A percentile compares a stretch with the other conserved stretches of the same genome.
Conservation (phyloP, 2,797 vertebrate genomes). For the Muraenolepis orangiensis region DNA sequence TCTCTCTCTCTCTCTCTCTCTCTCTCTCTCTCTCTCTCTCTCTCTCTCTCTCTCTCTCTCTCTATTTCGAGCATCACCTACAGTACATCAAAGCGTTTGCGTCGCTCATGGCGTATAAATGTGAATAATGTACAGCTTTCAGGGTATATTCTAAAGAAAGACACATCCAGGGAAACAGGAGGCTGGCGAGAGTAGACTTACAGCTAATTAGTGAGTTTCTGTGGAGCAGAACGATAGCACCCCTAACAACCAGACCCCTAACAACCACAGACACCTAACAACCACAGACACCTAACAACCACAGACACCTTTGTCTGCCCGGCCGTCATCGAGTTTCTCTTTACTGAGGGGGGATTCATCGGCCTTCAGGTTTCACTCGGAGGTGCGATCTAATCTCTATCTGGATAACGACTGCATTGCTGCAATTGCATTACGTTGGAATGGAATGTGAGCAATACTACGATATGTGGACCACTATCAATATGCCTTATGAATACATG, state of each 20-base stretch:
- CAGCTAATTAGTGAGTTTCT: constrained; percentile 66
- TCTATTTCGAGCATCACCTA: not conserved
- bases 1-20: too few species aligned
- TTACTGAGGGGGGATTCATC: too few species aligned
- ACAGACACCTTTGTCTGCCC: constrained; percentile 54
- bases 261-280: too few species aligned
- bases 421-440: not conserved
- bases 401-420: not conserved
- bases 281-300: constrained; percentile 66
- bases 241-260: constrained; percentile 67
- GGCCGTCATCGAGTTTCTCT: constrained; percentile 30
- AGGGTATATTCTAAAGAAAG: constrained; percentile 23
- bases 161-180: constrained; percentile 17
- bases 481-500: not conserved
- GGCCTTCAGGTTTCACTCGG: not conserved
- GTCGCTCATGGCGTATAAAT: not conserved
- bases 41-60: not conserved
- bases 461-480: not conserved
- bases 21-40: not conserved
- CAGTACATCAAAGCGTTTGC: not conserved
- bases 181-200: constrained; percentile 16
- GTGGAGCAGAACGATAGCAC: constrained; percentile 40
- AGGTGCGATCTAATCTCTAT: not conserved
- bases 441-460: not conserved
- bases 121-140: not conserved